Conservation (phyloP, 1,140 invertebrate genomes). For the Agraylea sexmaculata region DNA sequence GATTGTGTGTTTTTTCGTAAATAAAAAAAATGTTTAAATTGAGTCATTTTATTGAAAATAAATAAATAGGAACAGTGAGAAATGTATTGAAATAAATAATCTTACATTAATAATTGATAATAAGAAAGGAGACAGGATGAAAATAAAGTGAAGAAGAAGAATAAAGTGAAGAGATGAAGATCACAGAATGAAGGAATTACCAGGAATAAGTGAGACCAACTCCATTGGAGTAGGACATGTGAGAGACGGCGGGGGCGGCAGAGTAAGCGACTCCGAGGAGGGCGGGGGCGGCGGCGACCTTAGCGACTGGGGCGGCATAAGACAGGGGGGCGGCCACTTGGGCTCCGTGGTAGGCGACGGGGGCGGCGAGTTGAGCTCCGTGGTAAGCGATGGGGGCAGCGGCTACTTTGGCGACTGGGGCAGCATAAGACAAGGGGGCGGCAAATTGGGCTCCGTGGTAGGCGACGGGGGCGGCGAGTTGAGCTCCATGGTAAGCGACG, state of each 20-base stretch:
- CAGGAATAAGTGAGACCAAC: conserved; percentile 43
- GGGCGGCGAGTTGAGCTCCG: conserved; percentile 14
- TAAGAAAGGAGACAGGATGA: no score
- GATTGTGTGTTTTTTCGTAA: no score
- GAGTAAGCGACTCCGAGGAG: conserved; percentile 46
- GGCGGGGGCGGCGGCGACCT: conserved; percentile 29
- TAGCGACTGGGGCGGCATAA: no score
- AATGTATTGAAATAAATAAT: no score
- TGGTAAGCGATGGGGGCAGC: conserved; percentile 20
- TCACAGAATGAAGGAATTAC: no score
- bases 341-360: conserved; percentile 16
- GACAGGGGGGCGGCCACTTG: conserved; percentile 15
- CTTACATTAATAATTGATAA: no score
- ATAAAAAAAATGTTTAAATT: no score
- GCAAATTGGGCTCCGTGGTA: conserved; percentile 34
- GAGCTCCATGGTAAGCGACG: conserved; percentile 34
- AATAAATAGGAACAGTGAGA: no score
- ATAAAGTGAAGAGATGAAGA: no score
- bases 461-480: conserved; percentile 38
- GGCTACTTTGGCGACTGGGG: conserved; percentile 13
- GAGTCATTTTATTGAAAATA: no score
- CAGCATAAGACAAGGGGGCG: conserved; percentile 21
- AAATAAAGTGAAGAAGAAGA: no score
- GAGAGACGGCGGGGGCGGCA: conserved; percentile 51
- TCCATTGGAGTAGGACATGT: conserved; percentile 49